Evolutionary conservation across 1,140 invertebrate species (phyloP).

Genomic region (Solen grandis): DNA sequence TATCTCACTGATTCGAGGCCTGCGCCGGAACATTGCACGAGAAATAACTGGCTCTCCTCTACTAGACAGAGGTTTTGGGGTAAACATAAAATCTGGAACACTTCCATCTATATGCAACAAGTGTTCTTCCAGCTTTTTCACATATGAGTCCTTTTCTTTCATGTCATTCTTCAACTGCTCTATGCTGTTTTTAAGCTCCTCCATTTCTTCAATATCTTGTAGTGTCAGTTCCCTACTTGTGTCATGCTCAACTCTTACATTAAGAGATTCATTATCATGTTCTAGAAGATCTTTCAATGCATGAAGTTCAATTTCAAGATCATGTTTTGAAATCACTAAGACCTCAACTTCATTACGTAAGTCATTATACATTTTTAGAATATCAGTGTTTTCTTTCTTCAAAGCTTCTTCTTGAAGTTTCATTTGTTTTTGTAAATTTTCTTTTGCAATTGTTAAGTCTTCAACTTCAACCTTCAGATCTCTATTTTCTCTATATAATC

Average conservation of each 20-base stretch:
- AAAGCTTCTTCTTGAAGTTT: constrained; percentile 29
- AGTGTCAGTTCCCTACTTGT: constrained; percentile 40
- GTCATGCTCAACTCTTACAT: constrained; percentile 32
- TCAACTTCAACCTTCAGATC: constrained; percentile 38
- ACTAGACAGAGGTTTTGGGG: constrained; percentile 21
- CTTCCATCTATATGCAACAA: constrained; percentile 42
- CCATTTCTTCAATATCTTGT: constrained; percentile 56
- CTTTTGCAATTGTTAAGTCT: constrained; percentile 30
- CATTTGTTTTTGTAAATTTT: constrained; percentile 27
- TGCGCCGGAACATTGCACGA: constrained; percentile 2
- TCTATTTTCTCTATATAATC: constrained; percentile 16
- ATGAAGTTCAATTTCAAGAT: constrained; percentile 32
- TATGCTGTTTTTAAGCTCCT: constrained; percentile 50
- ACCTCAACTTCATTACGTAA: constrained; percentile 40
- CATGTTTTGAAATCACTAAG: constrained; percentile 31
- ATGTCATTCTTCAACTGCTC: constrained; percentile 52
- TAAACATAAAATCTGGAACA: constrained; percentile 28
- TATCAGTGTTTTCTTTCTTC: constrained; percentile 46
- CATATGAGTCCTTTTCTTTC: constrained; percentile 64
- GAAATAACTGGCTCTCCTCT: constrained; percentile 36
- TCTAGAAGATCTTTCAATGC: constrained; percentile 32
- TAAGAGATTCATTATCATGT: constrained; percentile 14
- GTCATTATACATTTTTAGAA: constrained; percentile 51
- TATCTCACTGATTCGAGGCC: not conserved
- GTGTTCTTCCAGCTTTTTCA: constrained; percentile 63